Conservation (phyloP, 2,888 invertebrate species). For the Hydropsyche betteni region DNA sequence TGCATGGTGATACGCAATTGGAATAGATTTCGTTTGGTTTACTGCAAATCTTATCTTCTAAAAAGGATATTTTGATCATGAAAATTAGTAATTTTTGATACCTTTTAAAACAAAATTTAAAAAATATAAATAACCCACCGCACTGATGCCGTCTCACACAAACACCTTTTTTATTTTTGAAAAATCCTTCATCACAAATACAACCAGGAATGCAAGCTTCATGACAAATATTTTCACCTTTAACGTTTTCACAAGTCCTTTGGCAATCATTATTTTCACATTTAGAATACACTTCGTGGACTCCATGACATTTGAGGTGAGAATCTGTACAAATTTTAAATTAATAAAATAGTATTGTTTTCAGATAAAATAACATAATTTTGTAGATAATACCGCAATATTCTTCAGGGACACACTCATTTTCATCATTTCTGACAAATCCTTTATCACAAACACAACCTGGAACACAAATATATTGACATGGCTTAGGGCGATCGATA, state of each 20-base stretch:
- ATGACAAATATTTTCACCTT: background rate
- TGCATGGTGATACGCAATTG: background rate
- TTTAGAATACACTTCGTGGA: conserved; percentile 31
- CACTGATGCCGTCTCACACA: conserved; percentile 16
- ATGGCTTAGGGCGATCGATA: background rate
- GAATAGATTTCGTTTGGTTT: background rate
- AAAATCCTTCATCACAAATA: conserved; percentile 11
- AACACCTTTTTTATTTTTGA: conserved; percentile 13
- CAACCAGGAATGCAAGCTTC: conserved; percentile 23
- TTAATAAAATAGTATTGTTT: background rate
- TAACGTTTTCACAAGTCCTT: background rate
- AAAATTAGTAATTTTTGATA: background rate
- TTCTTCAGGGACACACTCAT: background rate
- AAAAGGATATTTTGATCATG: background rate
- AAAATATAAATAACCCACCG: conserved; percentile 8
- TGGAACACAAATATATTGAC: background rate
- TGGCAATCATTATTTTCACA: conserved; percentile 38
- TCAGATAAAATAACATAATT: background rate
- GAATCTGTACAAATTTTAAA: background rate
- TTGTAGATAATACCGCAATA: background rate
- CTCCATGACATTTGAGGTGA: background rate
- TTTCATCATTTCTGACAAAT: conserved; percentile 23
- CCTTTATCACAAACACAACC: conserved; percentile 24
- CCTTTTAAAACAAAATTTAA: no score
- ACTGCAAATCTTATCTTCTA: background rate